These are phyloP conservation scores for Hemaris fuciformis DNA, from an alignment of 2,888 invertebrate genomes.

Conservation along the genomic window DNA sequence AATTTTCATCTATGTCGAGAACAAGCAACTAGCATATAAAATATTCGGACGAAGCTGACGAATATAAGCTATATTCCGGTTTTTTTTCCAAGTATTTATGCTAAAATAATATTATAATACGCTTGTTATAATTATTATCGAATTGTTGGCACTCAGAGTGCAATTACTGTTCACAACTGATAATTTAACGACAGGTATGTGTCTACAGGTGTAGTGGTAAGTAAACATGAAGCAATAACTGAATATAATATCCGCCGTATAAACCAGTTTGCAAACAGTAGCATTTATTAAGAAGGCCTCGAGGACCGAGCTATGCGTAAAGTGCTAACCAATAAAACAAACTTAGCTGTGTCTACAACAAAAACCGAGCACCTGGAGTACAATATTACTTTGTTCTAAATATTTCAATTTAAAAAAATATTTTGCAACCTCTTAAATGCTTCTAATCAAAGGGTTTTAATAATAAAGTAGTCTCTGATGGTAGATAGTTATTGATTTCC, in stretches of 20 bases:
- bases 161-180: background rate
- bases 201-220: background rate
- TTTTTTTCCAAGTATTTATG: no score
- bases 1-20: no score
- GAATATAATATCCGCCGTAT: constrained; percentile 21
- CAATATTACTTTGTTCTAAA: no score
- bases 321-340: constrained; percentile 38
- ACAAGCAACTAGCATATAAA: no score
- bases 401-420: background rate
- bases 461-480: no score
- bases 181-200: background rate
- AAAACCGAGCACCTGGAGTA: background rate
- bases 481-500: no score
- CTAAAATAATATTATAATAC: no score
- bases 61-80: no score
- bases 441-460: no score
- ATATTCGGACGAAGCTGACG: no score
- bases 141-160: background rate
- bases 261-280: constrained; percentile 41
- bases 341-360: constrained; percentile 18
- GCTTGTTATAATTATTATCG: background rate
- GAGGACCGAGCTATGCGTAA: constrained; percentile 24
- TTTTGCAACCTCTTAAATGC: background rate
- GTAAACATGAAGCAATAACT: constrained; percentile 3
- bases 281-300: constrained; percentile 27